Percentiles rank a stretch among this genome's conserved stretches.
Conservation (phyloP, 2,888 invertebrate genomes). For the Keiferia lycopersicella region DNA sequence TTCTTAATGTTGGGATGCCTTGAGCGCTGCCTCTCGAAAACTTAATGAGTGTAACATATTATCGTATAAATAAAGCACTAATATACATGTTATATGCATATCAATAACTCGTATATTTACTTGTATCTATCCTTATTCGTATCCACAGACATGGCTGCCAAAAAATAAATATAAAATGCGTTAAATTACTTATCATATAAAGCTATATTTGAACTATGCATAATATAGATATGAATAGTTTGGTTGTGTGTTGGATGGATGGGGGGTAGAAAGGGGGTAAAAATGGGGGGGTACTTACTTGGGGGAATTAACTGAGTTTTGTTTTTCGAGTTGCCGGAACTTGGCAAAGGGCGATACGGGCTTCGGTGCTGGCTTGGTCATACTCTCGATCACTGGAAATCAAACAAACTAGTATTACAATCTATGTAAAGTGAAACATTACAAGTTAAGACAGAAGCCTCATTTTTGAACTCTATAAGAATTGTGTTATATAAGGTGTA, state of each 20-base stretch:
- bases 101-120: conserved; percentile 62
- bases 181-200: conserved; percentile 55
- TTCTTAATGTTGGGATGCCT: conserved; percentile 4
- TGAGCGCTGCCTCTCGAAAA: conserved; percentile 26
- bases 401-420: background rate
- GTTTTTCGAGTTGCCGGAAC: conserved; percentile 94
- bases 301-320: conserved; percentile 89
- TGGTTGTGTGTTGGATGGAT: conserved; percentile 28
- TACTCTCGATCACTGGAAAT: conserved; percentile 79
- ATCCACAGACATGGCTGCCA: conserved; percentile 72
- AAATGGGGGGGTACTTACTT: conserved; percentile 82
- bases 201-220: conserved; percentile 49
- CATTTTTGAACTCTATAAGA: too few relatives aligned
- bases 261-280: conserved; percentile 2
- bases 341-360: conserved; percentile 94
- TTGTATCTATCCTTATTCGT: conserved; percentile 69
- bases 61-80: conserved; percentile 53
- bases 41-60: conserved; percentile 9
- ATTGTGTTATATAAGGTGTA: too few relatives aligned
- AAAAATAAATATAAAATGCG: conserved; percentile 51
- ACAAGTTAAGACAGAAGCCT: background rate
- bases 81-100: conserved; percentile 61
- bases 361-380: conserved; percentile 78
- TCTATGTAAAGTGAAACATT: too few relatives aligned
- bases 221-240: conserved; percentile 43